These are phyloP conservation scores for Deroptyus accipitrinus DNA, from an alignment of 2,113 vertebrate species.

Conservation along the genomic window DNA sequence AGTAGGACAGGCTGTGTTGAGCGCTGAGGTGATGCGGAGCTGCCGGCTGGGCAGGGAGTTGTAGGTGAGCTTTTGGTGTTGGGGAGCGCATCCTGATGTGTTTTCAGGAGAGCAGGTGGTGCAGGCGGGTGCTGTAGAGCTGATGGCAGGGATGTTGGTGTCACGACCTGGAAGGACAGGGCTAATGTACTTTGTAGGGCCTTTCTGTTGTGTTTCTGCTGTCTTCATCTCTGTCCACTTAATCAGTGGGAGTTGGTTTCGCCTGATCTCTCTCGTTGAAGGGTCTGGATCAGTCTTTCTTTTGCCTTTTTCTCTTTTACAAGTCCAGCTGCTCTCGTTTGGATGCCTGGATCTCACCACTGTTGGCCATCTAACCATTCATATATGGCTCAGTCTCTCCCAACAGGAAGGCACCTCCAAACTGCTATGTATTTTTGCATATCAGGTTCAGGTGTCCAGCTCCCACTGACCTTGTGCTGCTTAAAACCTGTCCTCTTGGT, in stretches of 20 bases:
- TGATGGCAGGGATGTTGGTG: neutral
- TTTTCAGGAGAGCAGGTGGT: neutral
- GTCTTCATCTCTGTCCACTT: neutral
- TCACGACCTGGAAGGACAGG: neutral
- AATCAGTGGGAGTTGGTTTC: conserved; percentile 49
- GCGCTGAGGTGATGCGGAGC: neutral
- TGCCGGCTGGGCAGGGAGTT: neutral
- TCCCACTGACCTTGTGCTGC: conserved; percentile 33
- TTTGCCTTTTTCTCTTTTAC: neutral
- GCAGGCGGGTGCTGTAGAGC: neutral
- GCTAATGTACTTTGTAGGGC: neutral
- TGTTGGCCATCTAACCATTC: neutral
- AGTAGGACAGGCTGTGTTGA: neutral
- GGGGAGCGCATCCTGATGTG: accelerated
- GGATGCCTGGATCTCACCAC: neutral
- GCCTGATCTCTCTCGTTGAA: neutral
- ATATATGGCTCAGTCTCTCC: neutral
- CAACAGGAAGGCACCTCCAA: neutral
- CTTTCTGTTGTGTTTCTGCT: neutral
- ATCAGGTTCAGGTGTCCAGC: neutral
- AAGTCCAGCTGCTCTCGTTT: neutral
- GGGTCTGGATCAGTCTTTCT: neutral
- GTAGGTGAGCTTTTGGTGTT: neutral
- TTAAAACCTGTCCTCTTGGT: neutral
- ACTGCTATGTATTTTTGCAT: neutral